Base-by-base conservation (phyloP, 2,113 vertebrate species). In the Myotis lucifugus region DNA sequence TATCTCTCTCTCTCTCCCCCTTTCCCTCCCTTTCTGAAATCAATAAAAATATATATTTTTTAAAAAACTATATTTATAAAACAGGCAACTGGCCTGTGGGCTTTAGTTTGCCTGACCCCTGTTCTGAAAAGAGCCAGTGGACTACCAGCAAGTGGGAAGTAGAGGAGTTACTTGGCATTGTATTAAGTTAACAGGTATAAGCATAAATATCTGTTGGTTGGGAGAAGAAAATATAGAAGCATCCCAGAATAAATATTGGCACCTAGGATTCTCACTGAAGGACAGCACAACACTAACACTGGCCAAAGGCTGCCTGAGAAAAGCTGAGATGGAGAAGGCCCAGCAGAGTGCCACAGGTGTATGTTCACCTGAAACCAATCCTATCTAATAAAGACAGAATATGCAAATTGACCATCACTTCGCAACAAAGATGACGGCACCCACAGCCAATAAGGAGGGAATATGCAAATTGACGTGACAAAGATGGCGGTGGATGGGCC, bases 391-490 rank as follows among this genome's bases (percentile, higher is more conserved):
- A 46, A 46, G 46, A 46, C 1, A 8, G 46, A 11, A 46, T 46
- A 46, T 46, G 46, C 46, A 46, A 46, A 46, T 46, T 46, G 10
- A 46, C 46, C 10, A 2, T 46, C 46, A 46, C 46, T 46, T 11
- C 0, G 1, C 10, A 11, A 10, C 46, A 46, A 46, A 46, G 46
- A 46, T 11, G 46, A 11, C 2, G 2, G 46, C 10, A 2, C 46
- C 46, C 46, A 46, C 46, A 46, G 46, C 46, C 46, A 11, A 46
- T 46, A 46, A 46, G 46, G 46, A 46, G 46, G 46, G 8, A 46
- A 46, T 46, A 46, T 46, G 46, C 46, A 46, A 46, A 46, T 46
- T 46, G 46, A 46, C 2, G 46, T 11, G 8, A 46, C 10, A 11
- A 46, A 46, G 9, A 46, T 46, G 46, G 46, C 46, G 46, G 46